phyloP scores from a whole-genome alignment of 2,797 vertebrate genomes.

The Catamblyrhynchus diadema region DNA sequence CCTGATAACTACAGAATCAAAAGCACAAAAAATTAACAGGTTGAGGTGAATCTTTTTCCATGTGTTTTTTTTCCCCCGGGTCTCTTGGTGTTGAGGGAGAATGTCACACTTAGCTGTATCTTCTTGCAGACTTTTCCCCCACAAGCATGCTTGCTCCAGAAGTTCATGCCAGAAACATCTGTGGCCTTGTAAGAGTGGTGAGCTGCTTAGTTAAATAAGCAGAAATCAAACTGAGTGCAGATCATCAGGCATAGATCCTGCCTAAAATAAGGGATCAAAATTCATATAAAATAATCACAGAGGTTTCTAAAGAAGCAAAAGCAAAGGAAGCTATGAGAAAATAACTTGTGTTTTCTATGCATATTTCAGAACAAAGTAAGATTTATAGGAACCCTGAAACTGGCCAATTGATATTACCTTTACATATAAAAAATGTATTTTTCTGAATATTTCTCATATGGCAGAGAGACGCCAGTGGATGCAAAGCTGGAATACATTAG shows the following conservation, averaged over 20 bases:
- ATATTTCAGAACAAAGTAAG: background rate
- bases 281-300: background rate
- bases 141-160: background rate
- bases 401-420: background rate
- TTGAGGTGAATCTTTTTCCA: background rate
- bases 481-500: background rate
- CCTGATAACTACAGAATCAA: background rate
- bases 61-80: accelerated
- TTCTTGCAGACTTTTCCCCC: background rate
- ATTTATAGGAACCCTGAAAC: background rate
- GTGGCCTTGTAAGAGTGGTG: background rate
- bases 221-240: background rate
- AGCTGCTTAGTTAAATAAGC: background rate
- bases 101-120: background rate
- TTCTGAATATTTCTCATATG: background rate
- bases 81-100: background rate
- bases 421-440: background rate
- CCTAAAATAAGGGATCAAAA: background rate
- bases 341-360: background rate
- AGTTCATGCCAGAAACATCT: background rate
- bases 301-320: background rate
- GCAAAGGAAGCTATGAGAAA: background rate
- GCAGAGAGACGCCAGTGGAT: background rate
- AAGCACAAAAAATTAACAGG: background rate
- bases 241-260: background rate